Evolutionary conservation across 1,140 invertebrate species (phyloP).

Genomic region (Bilobella aurantiaca): DNA sequence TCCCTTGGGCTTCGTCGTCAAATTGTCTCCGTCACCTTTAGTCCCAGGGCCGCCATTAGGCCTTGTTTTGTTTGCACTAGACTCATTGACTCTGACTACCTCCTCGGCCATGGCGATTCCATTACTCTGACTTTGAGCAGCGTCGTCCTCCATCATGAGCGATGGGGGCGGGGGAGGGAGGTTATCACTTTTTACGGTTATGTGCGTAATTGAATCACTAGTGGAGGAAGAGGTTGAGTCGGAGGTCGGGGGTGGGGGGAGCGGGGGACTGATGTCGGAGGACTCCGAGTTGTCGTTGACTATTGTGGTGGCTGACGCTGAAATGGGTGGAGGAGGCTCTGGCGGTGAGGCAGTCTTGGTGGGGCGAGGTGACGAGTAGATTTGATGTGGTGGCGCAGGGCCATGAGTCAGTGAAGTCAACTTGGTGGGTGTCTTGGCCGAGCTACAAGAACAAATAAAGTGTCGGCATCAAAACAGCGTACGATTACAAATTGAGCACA

Average conservation of each 20-base stretch:
- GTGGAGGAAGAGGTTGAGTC: constrained; percentile 17
- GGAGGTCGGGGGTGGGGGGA: constrained; percentile 26
- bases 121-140: constrained; percentile 6
- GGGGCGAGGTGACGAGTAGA: constrained; percentile 1
- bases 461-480: background rate
- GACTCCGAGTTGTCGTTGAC: background rate
- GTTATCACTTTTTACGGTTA: constrained; percentile 30
- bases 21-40: background rate
- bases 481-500: too few species aligned
- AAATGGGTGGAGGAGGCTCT: background rate
- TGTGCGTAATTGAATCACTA: constrained; percentile 9
- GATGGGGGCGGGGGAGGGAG: constrained; percentile 26
- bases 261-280: constrained; percentile 14
- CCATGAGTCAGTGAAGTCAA: constrained; percentile 27
- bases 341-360: background rate
- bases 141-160: background rate
- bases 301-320: too few species aligned
- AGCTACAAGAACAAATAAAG: constrained; percentile 23
- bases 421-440: constrained; percentile 30
- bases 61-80: background rate
- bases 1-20: background rate
- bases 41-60: background rate
- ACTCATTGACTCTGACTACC: background rate
- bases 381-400: constrained; percentile 17
- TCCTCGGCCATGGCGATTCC: background rate